phyloP scores from a whole-genome alignment of 2,113 vertebrate species.

The Campylomormyrus numenius region DNA sequence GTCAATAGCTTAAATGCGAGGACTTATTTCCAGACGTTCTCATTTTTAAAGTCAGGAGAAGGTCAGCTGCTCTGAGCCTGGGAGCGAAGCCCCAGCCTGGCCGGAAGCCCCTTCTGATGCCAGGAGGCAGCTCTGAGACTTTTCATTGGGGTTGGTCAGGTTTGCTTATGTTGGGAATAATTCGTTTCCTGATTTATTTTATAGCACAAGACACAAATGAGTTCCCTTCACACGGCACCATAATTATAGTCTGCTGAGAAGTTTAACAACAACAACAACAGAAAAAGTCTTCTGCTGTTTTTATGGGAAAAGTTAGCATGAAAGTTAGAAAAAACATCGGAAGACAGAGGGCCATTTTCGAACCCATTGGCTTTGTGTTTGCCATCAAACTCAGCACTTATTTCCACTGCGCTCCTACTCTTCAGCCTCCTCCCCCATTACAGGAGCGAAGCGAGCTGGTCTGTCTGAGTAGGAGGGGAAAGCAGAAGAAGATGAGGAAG shows the following conservation, averaged over 20 bases:
- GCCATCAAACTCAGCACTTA: background rate
- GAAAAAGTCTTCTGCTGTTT: background rate
- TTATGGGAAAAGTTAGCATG: background rate
- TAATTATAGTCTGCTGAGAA: background rate
- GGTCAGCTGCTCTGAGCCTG: background rate
- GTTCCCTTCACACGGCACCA: background rate
- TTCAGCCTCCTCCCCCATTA: background rate
- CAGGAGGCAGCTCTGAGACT: background rate
- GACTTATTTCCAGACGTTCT: background rate
- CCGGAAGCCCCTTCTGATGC: background rate
- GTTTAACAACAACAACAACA: background rate
- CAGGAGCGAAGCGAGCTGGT: background rate
- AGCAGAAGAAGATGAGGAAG: background rate
- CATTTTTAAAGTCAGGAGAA: background rate
- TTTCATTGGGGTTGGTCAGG: background rate
- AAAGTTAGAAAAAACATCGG: background rate
- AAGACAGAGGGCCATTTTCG: background rate
- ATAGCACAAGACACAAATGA: slow-evolving; percentile 2
- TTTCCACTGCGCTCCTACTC: background rate
- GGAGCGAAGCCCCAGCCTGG: background rate
- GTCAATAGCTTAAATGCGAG: background rate
- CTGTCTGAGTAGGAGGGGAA: background rate
- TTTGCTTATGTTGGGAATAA: background rate
- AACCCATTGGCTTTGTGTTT: background rate
- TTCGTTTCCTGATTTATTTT: background rate